Evolutionary conservation across 1,140 invertebrate genomes (phyloP).

Genomic region (Drosophila setifemur): DNA sequence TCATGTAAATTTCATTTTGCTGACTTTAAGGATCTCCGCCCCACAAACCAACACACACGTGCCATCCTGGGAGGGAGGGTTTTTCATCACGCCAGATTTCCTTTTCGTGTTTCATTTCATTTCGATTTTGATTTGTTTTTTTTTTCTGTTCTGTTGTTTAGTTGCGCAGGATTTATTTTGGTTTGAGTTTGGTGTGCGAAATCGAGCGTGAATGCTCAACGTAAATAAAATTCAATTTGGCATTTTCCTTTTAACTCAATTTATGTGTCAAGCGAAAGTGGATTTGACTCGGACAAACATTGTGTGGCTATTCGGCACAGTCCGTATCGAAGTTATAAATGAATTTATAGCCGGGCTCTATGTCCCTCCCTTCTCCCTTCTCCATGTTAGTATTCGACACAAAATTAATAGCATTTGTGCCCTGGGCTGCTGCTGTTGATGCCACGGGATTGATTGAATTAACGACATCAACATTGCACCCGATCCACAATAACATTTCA

Average conservation of each 20-base stretch:
- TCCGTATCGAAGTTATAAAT: conserved; percentile 64
- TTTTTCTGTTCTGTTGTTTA: conserved; percentile 1
- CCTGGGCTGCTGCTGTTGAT: not conserved
- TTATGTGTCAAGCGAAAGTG: conserved; percentile 66
- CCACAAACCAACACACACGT: not conserved
- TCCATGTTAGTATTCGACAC: conserved; percentile 23
- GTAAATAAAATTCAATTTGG: conserved; percentile 74
- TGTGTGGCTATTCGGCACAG: conserved; percentile 36
- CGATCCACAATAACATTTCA: conserved; percentile 12
- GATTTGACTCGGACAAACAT: conserved; percentile 63
- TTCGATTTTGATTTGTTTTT: conserved; percentile 1
- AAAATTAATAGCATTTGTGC: conserved; percentile 65
- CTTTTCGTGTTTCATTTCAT: not conserved
- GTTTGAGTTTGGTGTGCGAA: conserved; percentile 43
- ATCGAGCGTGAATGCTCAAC: conserved; percentile 59
- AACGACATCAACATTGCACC: conserved; percentile 41
- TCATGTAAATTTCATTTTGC: conserved; percentile 49
- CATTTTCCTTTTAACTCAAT: conserved; percentile 71
- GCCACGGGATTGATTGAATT: conserved; percentile 56
- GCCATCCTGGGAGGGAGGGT: not conserved
- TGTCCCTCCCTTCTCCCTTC: not conserved
- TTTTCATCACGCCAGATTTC: conserved; percentile 24
- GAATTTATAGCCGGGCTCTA: conserved; percentile 55
- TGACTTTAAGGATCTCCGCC: conserved; percentile 30
- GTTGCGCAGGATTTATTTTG: conserved; percentile 31